Percentiles rank a stretch among this genome's conserved stretches.
These are phyloP conservation scores for Chloropsis hardwickii DNA, from an alignment of 2,113 vertebrate genomes.

Conservation along the genomic window DNA sequence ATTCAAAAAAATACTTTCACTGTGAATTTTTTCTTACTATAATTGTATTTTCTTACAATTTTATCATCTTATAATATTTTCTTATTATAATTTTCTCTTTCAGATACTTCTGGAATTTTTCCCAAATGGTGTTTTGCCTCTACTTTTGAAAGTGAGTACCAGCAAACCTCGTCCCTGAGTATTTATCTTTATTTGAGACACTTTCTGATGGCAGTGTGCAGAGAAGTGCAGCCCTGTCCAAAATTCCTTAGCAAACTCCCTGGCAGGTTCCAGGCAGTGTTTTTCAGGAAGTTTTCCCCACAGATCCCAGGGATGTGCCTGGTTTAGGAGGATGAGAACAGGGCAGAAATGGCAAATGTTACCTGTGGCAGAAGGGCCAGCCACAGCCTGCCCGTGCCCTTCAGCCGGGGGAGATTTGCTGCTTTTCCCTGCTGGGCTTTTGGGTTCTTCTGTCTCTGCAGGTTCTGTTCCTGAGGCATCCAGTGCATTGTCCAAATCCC, in stretches of 20 bases:
- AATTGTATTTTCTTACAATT: not conserved
- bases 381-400: not conserved
- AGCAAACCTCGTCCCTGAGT: not conserved
- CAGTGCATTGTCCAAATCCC: constrained; percentile 79
- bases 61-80: not conserved
- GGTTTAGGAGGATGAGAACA: not conserved
- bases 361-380: constrained; percentile 71
- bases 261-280: not conserved
- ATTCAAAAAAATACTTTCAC: not conserved
- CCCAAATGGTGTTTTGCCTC: not conserved
- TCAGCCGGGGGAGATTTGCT: not conserved
- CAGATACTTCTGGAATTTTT: not conserved
- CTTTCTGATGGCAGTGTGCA: not conserved
- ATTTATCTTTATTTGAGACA: not conserved
- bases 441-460: not conserved
- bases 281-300: not conserved
- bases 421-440: not conserved
- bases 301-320: not conserved
- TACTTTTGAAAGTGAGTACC: not conserved
- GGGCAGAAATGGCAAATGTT: not conserved
- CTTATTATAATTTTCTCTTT: not conserved
- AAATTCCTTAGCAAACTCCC: not conserved
- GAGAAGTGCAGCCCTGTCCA: not conserved
- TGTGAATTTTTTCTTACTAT: not conserved
- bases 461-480: not conserved